Evolutionary conservation across 92 coral and sea anemone genomes (phyloP).

Genomic region (Parazoanthus atlanticus): DNA sequence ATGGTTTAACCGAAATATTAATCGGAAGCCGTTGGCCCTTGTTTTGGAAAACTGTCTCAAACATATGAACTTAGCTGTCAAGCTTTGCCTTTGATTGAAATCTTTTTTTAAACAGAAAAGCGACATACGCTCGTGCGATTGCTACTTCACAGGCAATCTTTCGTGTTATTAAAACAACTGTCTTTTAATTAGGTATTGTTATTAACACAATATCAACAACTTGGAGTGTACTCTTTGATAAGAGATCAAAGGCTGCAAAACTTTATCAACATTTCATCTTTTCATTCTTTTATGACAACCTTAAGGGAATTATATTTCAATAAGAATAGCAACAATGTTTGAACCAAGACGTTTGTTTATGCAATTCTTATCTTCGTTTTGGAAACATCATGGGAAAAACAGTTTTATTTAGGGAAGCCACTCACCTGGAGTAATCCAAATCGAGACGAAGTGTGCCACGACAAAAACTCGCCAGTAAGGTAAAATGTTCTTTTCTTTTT

Average conservation of each 20-base stretch:
- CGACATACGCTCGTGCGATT: too few relatives aligned
- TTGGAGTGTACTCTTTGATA: neutral
- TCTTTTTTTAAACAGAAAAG: too few relatives aligned
- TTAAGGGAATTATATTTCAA: neutral
- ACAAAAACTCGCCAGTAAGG: too few relatives aligned
- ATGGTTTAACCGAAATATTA: too few relatives aligned
- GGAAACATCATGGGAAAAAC: neutral
- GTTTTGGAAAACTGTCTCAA: too few relatives aligned
- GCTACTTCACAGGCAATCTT: too few relatives aligned
- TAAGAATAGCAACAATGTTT: neutral
- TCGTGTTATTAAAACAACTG: neutral
- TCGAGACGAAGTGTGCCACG: too few relatives aligned
- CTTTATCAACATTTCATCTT: neutral
- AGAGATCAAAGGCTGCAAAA: neutral
- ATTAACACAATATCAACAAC: neutral
- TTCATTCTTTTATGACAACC: neutral
- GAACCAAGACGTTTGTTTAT: neutral
- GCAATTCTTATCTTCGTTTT: neutral
- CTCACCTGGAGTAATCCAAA: too few relatives aligned
- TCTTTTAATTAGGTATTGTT: neutral
- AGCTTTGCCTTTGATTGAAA: too few relatives aligned
- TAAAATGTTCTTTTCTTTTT: too few relatives aligned
- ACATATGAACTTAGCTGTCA: too few relatives aligned
- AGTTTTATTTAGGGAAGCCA: neutral
- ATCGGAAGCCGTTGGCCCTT: too few relatives aligned